A percentile compares a stretch with the other conserved stretches of the same genome.
phyloP scores from a whole-genome alignment of 2,888 invertebrate species.

The Rhopalosiphum nymphaeae region DNA sequence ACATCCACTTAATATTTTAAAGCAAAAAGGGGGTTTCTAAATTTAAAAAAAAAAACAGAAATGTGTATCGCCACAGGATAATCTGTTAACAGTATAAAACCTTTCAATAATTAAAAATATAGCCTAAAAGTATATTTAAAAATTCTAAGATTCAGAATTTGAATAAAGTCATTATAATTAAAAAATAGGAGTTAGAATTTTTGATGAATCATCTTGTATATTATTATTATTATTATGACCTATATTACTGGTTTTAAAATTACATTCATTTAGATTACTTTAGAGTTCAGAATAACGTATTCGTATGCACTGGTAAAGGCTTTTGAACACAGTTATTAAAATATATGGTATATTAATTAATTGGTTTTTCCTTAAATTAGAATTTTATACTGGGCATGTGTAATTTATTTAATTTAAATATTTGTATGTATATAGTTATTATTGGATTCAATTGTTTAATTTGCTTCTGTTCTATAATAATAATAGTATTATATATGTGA shows the following conservation, averaged over 20 bases:
- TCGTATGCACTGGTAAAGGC: background rate
- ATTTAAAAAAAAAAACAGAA: too few species aligned
- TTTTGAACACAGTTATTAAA: background rate
- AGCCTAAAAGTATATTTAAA: too few species aligned
- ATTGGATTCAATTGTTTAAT: background rate
- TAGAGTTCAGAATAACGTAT: background rate
- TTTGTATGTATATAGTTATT: background rate
- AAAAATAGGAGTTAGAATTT: too few species aligned
- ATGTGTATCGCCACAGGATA: too few species aligned
- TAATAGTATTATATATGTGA: background rate
- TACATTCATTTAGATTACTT: background rate
- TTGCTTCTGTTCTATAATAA: background rate
- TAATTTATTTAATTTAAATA: background rate
- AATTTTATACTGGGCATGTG: background rate
- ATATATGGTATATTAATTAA: background rate
- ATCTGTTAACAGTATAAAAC: too few species aligned
- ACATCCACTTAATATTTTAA: too few species aligned
- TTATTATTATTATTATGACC: background rate
- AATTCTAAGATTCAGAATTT: too few species aligned
- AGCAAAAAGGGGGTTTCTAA: too few species aligned
- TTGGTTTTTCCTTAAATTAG: background rate
- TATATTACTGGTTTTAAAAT: background rate
- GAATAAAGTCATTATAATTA: too few species aligned
- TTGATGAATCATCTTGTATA: too few species aligned
- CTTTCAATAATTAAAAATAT: too few species aligned